Evolutionary conservation across 1,140 invertebrate genomes (phyloP).

Genomic region (Lepidurus arcticus): DNA sequence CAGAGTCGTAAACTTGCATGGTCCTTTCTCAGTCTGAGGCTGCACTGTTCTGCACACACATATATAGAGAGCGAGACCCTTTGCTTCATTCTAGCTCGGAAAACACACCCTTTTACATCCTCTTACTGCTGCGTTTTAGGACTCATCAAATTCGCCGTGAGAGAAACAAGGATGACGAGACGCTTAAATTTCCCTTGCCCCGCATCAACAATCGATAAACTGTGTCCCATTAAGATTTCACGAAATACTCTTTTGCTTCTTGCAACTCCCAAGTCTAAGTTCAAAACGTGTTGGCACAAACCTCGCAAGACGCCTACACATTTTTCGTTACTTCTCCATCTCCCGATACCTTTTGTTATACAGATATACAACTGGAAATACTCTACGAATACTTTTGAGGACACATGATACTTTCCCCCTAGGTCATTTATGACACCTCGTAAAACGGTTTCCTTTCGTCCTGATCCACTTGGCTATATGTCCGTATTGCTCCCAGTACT

Average conservation of each 20-base stretch:
- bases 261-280: background rate
- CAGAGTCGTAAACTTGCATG: conserved; percentile 8
- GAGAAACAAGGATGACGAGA: conserved; percentile 3
- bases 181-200: background rate
- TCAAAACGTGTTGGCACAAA: background rate
- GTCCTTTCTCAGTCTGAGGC: background rate
- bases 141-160: conserved; percentile 21
- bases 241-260: background rate
- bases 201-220: background rate
- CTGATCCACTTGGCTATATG: background rate
- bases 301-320: background rate
- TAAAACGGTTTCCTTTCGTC: background rate
- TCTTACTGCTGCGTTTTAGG: conserved; percentile 15
- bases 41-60: background rate
- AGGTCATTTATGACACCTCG: background rate
- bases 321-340: background rate
- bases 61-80: background rate
- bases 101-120: conserved; percentile 1
- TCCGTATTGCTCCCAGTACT: background rate
- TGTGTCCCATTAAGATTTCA: conserved; percentile 27
- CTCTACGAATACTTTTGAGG: background rate
- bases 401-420: background rate
- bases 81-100: background rate
- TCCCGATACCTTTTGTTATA: background rate
- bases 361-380: background rate